A percentile compares a stretch with the other conserved stretches of the same genome.
Evolutionary conservation across 2,797 vertebrate species (phyloP).

Genomic region (Acanthiza pusilla): DNA sequence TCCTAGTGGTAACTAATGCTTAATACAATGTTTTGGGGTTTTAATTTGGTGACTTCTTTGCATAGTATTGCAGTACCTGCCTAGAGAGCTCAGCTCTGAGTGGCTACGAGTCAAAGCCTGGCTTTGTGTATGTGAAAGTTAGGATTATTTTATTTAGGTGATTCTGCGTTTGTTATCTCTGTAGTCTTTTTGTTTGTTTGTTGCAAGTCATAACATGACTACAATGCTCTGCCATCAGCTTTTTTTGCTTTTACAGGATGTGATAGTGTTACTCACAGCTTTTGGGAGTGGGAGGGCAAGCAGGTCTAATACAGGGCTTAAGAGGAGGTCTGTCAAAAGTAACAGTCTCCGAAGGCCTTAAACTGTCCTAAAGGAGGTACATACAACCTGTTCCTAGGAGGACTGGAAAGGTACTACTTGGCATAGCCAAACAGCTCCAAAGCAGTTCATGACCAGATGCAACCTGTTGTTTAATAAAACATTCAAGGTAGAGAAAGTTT

Average conservation of each 20-base stretch:
- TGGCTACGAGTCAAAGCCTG: not conserved
- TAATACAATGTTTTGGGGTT: not conserved
- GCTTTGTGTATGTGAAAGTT: not conserved
- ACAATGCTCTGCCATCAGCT: not conserved
- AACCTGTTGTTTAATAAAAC: not conserved
- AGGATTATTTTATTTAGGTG: not conserved
- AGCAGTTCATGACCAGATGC: not conserved
- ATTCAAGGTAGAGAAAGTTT: not conserved
- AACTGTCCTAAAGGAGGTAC: not conserved
- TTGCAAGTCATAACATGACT: not conserved
- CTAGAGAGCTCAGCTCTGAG: rapidly evolving
- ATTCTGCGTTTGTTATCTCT: not conserved
- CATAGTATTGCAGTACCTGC: not conserved
- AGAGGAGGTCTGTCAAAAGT: not conserved
- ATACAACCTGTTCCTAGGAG: not conserved
- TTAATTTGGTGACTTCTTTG: not conserved
- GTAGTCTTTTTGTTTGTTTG: not conserved
- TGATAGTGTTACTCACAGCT: not conserved
- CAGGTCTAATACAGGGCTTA: not conserved
- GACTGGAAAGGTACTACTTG: not conserved
- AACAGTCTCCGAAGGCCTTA: not conserved
- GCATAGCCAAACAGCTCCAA: not conserved
- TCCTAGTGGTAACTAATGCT: not conserved
- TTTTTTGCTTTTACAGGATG: not conserved
- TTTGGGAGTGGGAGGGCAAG: not conserved